phyloP scores from a whole-genome alignment of 1,140 invertebrate species.

The Drosophila sp. region DNA sequence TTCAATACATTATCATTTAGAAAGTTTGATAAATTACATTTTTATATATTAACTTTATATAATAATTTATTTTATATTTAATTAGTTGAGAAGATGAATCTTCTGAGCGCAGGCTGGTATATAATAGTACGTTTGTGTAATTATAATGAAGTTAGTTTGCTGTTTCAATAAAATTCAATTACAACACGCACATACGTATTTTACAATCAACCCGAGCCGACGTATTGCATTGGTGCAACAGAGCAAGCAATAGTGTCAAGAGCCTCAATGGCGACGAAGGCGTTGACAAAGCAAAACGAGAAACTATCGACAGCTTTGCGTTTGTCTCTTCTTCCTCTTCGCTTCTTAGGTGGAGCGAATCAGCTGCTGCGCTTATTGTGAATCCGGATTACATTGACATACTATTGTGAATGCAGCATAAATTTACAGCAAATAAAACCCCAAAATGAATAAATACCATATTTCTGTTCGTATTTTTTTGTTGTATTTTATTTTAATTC shows the following conservation, averaged over 20 bases:
- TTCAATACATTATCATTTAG: too few relatives aligned
- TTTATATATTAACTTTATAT: too few relatives aligned
- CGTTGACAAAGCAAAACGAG: conserved; percentile 34
- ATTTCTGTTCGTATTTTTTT: conserved; percentile 17
- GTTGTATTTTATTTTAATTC: conserved; percentile 63
- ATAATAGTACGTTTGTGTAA: not conserved
- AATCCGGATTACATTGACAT: not conserved
- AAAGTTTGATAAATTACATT: too few relatives aligned
- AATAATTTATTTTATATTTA: too few relatives aligned
- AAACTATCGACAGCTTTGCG: conserved; percentile 20
- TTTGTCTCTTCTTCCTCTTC: not conserved
- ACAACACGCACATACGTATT: conserved; percentile 3
- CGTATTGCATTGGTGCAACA: conserved; percentile 24
- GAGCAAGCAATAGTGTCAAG: conserved; percentile 36
- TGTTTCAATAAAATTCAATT: conserved; percentile 30
- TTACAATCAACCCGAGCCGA: conserved; percentile 20
- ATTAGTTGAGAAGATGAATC: not conserved
- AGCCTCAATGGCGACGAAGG: conserved; percentile 46
- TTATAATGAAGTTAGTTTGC: not conserved
- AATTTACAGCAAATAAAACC: not conserved
- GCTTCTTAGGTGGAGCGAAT: conserved; percentile 38
- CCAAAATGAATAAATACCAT: not conserved
- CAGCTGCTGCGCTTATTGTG: conserved; percentile 26
- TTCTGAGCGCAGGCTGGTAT: not conserved
- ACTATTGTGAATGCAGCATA: not conserved